These are phyloP conservation scores for Andrena flavipes DNA, from an alignment of 2,888 invertebrate genomes.

Conservation along the genomic window DNA sequence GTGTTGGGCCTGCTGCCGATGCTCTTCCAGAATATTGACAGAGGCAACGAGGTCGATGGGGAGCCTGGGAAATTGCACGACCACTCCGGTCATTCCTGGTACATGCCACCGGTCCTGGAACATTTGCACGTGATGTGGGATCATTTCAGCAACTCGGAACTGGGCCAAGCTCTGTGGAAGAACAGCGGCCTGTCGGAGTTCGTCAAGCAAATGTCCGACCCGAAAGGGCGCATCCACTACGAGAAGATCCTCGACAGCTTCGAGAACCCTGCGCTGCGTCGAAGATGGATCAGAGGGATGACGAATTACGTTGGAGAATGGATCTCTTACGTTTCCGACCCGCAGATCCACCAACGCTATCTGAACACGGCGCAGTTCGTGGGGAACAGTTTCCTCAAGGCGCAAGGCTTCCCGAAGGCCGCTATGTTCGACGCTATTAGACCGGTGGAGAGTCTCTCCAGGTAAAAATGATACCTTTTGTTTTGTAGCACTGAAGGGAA, in stretches of 20 bases:
- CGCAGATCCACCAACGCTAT: slow-evolving; percentile 91
- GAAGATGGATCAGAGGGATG: slow-evolving; percentile 92
- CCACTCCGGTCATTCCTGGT: slow-evolving; percentile 88
- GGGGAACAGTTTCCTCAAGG: slow-evolving; percentile 90
- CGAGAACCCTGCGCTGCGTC: slow-evolving; percentile 92
- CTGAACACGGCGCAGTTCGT: slow-evolving; percentile 89
- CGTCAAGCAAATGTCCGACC: slow-evolving; percentile 89
- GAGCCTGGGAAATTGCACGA: slow-evolving; percentile 88
- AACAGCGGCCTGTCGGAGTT: slow-evolving; percentile 90
- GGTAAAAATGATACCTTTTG: slow-evolving; percentile 54
- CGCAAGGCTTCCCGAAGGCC: slow-evolving; percentile 91
- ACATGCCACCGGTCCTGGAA: slow-evolving; percentile 90
- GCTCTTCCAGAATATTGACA: slow-evolving; percentile 88
- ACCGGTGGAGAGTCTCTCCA: slow-evolving; percentile 90
- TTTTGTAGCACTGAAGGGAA: not conserved
- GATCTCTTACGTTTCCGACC: slow-evolving; percentile 91
- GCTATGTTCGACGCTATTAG: slow-evolving; percentile 89
- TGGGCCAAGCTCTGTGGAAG: slow-evolving; percentile 90
- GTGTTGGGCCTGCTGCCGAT: slow-evolving; percentile 88
- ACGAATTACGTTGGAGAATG: slow-evolving; percentile 91
- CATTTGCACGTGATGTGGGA: slow-evolving; percentile 91
- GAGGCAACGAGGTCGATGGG: slow-evolving; percentile 88
- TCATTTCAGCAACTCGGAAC: slow-evolving; percentile 89
- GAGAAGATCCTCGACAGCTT: slow-evolving; percentile 91
- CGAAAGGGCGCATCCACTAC: slow-evolving; percentile 90